Conservation (phyloP, 2,888 invertebrate genomes). For the Ophion slaviceki region DNA sequence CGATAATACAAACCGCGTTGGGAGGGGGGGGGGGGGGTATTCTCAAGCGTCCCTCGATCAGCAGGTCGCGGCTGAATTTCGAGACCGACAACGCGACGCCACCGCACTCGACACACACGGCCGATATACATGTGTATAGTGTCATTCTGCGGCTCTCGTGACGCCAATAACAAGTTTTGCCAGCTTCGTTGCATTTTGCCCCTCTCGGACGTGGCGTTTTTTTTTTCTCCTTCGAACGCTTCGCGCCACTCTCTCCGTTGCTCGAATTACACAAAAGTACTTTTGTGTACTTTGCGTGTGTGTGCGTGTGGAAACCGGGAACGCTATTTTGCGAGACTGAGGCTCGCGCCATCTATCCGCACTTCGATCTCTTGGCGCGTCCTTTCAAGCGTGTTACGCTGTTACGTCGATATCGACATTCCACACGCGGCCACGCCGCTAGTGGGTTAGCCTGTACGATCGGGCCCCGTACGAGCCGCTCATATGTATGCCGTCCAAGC, state of each 20-base stretch:
- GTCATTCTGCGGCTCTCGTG: conserved; percentile 44
- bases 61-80: conserved; percentile 63
- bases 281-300: background rate
- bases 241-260: conserved; percentile 11
- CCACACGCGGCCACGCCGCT: conserved; percentile 53
- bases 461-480: background rate
- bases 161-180: conserved; percentile 68
- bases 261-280: conserved; percentile 38
- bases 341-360: conserved; percentile 4
- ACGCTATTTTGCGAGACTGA: background rate
- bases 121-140: background rate
- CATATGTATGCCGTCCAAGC: conserved; percentile 28
- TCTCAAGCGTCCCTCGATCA: conserved; percentile 59
- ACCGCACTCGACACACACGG: background rate
- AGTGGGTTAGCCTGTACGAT: conserved; percentile 17
- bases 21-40: background rate
- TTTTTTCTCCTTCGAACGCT: conserved; percentile 8
- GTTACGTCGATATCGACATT: conserved; percentile 61
- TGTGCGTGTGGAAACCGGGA: background rate
- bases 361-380: conserved; percentile 18
- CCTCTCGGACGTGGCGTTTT: conserved; percentile 21
- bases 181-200: conserved; percentile 37
- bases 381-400: conserved; percentile 27
- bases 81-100: conserved; percentile 50
- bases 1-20: conserved; percentile 61